These are phyloP conservation scores for Nemoura dubitans DNA, from an alignment of 2,888 invertebrate genomes.

Conservation along the genomic window DNA sequence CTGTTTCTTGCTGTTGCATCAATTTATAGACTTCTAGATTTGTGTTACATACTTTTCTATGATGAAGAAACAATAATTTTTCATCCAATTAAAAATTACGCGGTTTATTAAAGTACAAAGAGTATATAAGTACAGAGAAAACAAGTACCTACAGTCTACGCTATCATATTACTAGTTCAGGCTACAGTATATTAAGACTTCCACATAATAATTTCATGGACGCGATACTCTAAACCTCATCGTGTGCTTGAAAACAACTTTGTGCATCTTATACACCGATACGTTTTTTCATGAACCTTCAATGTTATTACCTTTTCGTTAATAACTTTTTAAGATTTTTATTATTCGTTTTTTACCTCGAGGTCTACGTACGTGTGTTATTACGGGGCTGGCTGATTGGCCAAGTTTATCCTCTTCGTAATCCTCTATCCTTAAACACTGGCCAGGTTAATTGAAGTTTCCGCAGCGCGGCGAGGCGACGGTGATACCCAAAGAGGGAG, in stretches of 20 bases:
- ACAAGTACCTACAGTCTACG: no score
- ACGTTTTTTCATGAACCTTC: neutral
- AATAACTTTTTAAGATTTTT: slow-evolving; percentile 12
- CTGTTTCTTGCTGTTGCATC: neutral
- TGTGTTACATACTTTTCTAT: neutral
- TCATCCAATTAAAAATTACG: neutral
- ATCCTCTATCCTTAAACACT: slow-evolving; percentile 3
- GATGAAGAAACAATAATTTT: neutral
- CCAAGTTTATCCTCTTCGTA: neutral
- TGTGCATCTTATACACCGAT: neutral
- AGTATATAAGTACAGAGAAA: neutral
- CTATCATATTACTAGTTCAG: neutral
- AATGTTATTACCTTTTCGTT: neutral
- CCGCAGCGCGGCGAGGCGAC: slow-evolving; percentile 38
- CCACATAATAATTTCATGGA: neutral
- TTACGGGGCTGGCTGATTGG: neutral
- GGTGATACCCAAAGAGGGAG: neutral
- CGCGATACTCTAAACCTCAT: neutral
- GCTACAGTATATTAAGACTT: neutral
- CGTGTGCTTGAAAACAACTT: neutral
- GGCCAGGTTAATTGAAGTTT: slow-evolving; percentile 48
- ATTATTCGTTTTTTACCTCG: neutral
- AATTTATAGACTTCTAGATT: no score
- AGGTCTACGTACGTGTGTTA: neutral
- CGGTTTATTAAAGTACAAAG: neutral